Evolutionary conservation across 2,113 vertebrate genomes (phyloP).

Genomic region (Anas platyrhynchos): DNA sequence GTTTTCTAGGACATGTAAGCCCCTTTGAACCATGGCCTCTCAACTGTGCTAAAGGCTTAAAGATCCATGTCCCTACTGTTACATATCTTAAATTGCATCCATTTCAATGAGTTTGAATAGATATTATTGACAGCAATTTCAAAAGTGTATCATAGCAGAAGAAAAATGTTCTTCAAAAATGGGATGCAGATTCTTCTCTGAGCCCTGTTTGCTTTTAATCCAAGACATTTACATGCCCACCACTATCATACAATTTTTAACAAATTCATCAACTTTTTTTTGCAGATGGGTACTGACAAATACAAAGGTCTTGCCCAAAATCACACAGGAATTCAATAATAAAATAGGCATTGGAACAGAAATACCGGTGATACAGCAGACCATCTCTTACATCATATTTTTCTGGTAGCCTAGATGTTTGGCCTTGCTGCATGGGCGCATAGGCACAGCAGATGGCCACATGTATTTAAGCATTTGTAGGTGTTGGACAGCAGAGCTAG

Average conservation of each 20-base stretch:
- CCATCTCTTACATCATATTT: neutral
- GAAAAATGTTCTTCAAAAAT: neutral
- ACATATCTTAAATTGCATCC: neutral
- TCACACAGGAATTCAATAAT: neutral
- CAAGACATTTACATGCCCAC: neutral
- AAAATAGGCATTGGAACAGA: neutral
- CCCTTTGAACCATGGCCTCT: neutral
- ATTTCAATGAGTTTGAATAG: neutral
- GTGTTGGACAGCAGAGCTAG: neutral
- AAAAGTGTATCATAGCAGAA: neutral
- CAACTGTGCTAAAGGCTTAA: neutral
- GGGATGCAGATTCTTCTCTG: neutral
- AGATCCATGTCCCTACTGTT: neutral
- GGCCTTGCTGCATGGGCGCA: neutral
- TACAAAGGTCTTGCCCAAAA: neutral
- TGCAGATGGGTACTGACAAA: neutral
- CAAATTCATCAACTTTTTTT: neutral
- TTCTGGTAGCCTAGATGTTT: neutral
- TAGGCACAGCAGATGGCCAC: neutral
- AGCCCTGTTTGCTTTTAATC: neutral
- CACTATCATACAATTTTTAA: neutral
- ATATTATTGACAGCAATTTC: neutral
- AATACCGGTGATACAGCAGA: rapidly evolving
- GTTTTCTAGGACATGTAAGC: neutral
- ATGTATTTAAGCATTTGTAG: neutral